phyloP scores from a whole-genome alignment of 2,113 vertebrate species.

The Indri indri region DNA sequence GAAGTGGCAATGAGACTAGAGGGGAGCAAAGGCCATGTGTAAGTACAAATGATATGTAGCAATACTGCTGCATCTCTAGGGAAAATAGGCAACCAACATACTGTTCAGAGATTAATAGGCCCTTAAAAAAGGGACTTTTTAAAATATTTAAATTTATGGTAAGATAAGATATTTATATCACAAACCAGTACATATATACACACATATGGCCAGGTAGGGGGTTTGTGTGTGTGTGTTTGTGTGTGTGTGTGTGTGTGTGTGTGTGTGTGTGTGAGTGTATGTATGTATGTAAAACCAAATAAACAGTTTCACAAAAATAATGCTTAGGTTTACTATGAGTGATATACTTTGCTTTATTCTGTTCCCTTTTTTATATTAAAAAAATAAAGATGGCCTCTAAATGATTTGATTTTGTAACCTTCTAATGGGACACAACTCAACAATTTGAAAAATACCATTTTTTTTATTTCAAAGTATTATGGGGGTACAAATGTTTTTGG shows the following conservation, averaged over 20 bases:
- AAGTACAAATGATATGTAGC: neutral
- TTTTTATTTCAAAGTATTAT: too few species aligned
- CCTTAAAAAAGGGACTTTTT: neutral
- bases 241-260: too few species aligned
- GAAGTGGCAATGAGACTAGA: neutral
- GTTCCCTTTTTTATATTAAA: neutral
- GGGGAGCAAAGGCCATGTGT: neutral
- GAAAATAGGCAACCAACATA: neutral
- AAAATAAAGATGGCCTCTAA: neutral
- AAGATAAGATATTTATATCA: neutral
- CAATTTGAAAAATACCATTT: neutral
- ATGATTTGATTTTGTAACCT: neutral
- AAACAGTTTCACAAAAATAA: neutral
- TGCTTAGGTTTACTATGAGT: neutral
- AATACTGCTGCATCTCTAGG: neutral
- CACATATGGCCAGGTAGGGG: neutral
- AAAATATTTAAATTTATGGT: neutral
- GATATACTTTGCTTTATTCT: neutral
- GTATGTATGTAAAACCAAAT: neutral
- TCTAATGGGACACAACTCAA: neutral
- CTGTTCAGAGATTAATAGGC: neutral
- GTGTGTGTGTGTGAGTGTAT: rapidly evolving
- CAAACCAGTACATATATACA: neutral
- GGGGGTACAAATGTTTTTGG: too few species aligned
- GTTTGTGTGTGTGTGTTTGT: rapidly evolving